Base-by-base conservation (phyloP, 2,888 invertebrate species). In the Andrena chrysosceles region DNA sequence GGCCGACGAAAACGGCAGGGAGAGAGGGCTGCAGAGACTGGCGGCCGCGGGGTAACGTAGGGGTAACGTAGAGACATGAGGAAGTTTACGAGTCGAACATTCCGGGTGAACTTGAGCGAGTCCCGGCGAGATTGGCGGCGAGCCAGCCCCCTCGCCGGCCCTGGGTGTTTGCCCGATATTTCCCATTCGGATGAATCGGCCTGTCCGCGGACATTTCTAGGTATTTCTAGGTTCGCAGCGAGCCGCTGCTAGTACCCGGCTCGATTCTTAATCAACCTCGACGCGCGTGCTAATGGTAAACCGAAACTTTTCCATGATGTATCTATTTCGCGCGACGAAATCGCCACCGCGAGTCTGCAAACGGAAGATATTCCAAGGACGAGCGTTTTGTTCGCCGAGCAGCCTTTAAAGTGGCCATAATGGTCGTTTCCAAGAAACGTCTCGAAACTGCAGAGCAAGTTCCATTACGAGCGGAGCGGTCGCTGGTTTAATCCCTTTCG, bases 401-500 rank as follows among this genome's bases (percentile, higher is more conserved):
- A 33, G 52, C 73, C 63, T 83, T 79, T 75, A 66, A 85, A 82
- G 70, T 76, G 80, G 62, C 70, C 64, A 62, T 80, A 85, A 87
- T 78, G 80, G 78, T 70, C 81, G 85, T 80, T 86, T 81, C 79
- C 81, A 72, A 66, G 71, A 78, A 80, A 63, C 77, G 69, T 83
- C 84, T 77, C 70, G 78, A 77, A 83, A 85, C 85, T 84, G 75
- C 77, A 74, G 80, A 85, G 88, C 78, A 89, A 91, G 88, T 87
- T 90, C 88, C 87, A 89, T 91, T 90, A 89, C 89, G 83, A 71
- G 49, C 74, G 77, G 59, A 81, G 81, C 86, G 85, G 89, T 87
- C 86, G 83, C 82, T 68, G 89, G 85, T 87, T 86, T 91, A 91
- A 91, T 91, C 89, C 89, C 86, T 85, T 86, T 82, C 85, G 74